Base-by-base conservation (phyloP, 2,797 vertebrate species). In the Phyllotis vaccarum region DNA sequence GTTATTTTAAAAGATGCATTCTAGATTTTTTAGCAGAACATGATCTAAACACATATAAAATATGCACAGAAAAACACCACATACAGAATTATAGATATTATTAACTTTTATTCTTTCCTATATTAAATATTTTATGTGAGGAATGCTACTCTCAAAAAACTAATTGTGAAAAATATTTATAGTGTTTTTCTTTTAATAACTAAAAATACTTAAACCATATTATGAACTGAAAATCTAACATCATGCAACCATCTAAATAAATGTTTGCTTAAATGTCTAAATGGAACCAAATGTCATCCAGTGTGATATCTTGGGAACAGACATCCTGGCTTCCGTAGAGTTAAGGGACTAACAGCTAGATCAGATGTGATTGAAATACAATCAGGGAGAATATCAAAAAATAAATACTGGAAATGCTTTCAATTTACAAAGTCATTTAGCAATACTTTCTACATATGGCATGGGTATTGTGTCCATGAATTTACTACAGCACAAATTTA, bases 161-260 rank as follows among this genome's bases (percentile, higher is more conserved):
- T 88, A 95, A 95, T 78, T 74, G 46, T 40, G 58, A 66, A 88
- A 66, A 80, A 46, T 89, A 49, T 88, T 92, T 93, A 75, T 95
- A 93, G n/a, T 56, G 85, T 79, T 94, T 93, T 88, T 89, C 66
- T 19, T 93, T 95, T 90, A 92, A 94, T 96, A 97, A 74, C 60
- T 94, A 97, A 52, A 96, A 60, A 92, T 72, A 97, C 95, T 91
- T 81, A 64, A 95, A 96, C 58, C 62, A 81, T 85, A 92, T 95
- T 93, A 12, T 68, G 96, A 96, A 95, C 96, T 96, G 81, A 92
- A 98, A 97, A 96, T 43, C 37, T 70, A 89, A 97, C 83, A 92
- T 91, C 94, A 96, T 96, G 85, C 96, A 96, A 90, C 97, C 93
- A 97, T 95, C 92, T 98, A 97, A 97, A 40, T 10, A 97, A 98